These are phyloP conservation scores for Ceuthmochares aereus DNA, from an alignment of 2,113 vertebrate species.

Conservation along the genomic window DNA sequence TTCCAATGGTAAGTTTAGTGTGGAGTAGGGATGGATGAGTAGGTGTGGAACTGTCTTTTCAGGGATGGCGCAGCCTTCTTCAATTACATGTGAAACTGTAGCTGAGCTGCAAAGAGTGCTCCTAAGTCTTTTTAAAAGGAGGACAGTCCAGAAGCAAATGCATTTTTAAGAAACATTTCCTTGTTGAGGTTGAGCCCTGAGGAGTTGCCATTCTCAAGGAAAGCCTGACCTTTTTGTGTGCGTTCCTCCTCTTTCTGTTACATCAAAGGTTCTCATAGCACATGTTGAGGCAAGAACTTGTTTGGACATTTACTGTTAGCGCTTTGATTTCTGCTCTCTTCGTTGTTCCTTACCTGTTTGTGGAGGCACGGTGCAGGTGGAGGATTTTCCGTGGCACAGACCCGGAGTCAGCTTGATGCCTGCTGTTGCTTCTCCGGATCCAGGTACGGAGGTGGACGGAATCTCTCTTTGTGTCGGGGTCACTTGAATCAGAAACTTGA, in stretches of 20 bases:
- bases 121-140: neutral
- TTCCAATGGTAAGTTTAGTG: neutral
- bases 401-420: neutral
- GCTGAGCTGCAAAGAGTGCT: neutral
- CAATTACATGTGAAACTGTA: neutral
- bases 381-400: neutral
- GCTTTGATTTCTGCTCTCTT: neutral
- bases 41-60: neutral
- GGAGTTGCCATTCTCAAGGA: neutral
- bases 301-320: neutral
- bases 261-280: neutral
- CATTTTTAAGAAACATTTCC: neutral
- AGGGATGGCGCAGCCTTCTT: neutral
- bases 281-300: slow-evolving; percentile 13
- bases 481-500: rapidly evolving
- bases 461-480: rapidly evolving
- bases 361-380: neutral
- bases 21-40: neutral
- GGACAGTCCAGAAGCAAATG: neutral
- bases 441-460: neutral
- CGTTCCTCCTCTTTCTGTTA: neutral
- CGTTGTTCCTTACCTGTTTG: neutral
- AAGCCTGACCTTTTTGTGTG: neutral
- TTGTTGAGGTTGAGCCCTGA: neutral
- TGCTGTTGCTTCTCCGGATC: neutral